Percentiles rank a stretch among this genome's conserved stretches.
phyloP scores from a whole-genome alignment of 1,140 invertebrate species.

The Diachasma alloeum region DNA sequence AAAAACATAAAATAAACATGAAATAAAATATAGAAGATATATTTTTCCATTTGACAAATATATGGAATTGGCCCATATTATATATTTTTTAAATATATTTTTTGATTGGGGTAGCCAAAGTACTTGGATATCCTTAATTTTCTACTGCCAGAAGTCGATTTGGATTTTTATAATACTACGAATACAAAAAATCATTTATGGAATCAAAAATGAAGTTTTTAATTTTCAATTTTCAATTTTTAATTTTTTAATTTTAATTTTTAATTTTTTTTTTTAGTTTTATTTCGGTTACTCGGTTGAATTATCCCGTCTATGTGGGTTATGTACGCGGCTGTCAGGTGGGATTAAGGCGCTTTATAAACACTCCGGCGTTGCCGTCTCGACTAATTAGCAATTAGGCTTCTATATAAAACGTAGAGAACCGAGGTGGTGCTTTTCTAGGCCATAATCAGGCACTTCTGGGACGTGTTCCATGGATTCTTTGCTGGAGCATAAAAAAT shows the following conservation, averaged over 20 bases:
- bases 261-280: neutral
- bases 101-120: too few relatives aligned
- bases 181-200: too few relatives aligned
- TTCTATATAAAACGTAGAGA: slow-evolving; percentile 12
- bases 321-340: neutral
- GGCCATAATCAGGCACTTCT: neutral
- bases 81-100: too few relatives aligned
- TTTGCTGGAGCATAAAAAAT: neutral
- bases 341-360: neutral
- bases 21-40: too few relatives aligned
- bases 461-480: neutral
- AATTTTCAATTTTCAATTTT: too few relatives aligned
- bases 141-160: too few relatives aligned
- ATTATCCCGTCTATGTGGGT: neutral
- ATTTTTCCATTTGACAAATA: too few relatives aligned
- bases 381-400: slow-evolving; percentile 30
- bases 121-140: too few relatives aligned
- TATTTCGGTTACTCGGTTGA: neutral
- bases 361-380: neutral
- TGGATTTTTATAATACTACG: too few relatives aligned
- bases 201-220: too few relatives aligned
- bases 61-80: too few relatives aligned
- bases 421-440: slow-evolving; percentile 1
- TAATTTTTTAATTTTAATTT: neutral
- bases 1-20: too few relatives aligned